phyloP scores from a whole-genome alignment of 2,888 invertebrate species.

The Loripinus fragilis region DNA sequence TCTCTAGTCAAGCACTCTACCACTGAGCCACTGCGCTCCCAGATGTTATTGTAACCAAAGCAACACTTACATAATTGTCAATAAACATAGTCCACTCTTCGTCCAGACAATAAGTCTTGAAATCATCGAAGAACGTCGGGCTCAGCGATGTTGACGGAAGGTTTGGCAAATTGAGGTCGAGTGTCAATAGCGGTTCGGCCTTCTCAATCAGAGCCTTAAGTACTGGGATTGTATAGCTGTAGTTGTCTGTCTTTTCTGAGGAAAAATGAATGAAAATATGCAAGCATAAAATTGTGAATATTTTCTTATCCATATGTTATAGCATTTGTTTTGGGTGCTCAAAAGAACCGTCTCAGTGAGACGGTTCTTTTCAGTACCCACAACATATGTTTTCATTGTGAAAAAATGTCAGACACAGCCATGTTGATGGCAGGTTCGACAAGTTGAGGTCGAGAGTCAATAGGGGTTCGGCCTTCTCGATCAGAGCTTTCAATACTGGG shows the following conservation, averaged over 20 bases:
- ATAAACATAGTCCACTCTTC: constrained; percentile 85
- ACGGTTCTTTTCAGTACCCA: constrained; percentile 85
- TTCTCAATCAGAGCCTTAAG: constrained; percentile 87
- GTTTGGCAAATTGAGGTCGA: constrained; percentile 78
- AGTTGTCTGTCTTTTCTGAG: constrained; percentile 85
- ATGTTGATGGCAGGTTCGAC: constrained; percentile 84
- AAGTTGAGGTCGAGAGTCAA: constrained; percentile 78
- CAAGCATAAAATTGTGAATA: too few species aligned
- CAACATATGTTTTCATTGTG: constrained; percentile 86
- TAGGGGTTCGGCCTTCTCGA: constrained; percentile 85
- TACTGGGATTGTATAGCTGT: constrained; percentile 87
- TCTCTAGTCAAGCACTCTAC: too few species aligned
- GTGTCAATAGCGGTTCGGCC: constrained; percentile 80
- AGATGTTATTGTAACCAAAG: too few species aligned
- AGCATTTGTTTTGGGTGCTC: too few species aligned
- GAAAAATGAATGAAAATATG: too few species aligned
- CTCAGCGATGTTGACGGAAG: constrained; percentile 85
- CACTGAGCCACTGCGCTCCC: too few species aligned
- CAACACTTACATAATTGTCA: constrained; percentile 79
- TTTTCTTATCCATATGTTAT: too few species aligned
- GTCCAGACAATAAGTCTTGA: constrained; percentile 85
- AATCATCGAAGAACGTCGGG: constrained; percentile 87
- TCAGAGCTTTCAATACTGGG: constrained; percentile 87
- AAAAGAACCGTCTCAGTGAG: too few species aligned
- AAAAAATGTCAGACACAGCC: constrained; percentile 86